Conservation (phyloP, 2,888 invertebrate species). For the Polylopha cassiicola region DNA sequence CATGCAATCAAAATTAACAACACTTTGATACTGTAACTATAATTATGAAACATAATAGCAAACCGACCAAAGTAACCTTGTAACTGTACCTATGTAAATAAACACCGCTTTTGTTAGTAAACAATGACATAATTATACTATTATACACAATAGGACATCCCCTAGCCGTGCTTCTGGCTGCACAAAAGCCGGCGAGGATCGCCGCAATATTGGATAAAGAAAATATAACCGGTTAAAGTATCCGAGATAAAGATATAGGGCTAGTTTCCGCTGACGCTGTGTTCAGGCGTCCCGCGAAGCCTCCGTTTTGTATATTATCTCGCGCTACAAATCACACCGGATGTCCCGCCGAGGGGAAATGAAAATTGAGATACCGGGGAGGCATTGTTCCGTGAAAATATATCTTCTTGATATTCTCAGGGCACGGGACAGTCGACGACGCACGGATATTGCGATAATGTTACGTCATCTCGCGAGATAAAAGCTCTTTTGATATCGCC, state of each 20-base stretch:
- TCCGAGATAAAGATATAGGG: conserved; percentile 52
- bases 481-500: conserved; percentile 59
- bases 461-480: conserved; percentile 64
- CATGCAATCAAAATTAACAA: too few species aligned
- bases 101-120: background rate
- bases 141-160: conserved; percentile 4
- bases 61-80: too few species aligned
- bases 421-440: conserved; percentile 62
- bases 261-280: conserved; percentile 60
- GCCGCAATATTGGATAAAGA: conserved; percentile 44
- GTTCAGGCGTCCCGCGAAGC: conserved; percentile 58
- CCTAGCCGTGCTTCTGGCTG: conserved; percentile 18
- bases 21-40: too few species aligned
- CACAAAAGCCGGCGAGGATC: conserved; percentile 34
- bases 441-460: conserved; percentile 70
- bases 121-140: background rate
- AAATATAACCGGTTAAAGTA: conserved; percentile 50
- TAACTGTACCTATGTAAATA: too few species aligned
- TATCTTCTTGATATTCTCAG: conserved; percentile 72
- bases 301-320: conserved; percentile 75
- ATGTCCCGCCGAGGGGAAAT: conserved; percentile 71
- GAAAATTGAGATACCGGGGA: conserved; percentile 75
- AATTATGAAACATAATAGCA: too few species aligned
- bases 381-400: conserved; percentile 75
- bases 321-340: conserved; percentile 74